Evolutionary conservation across 2,113 vertebrate genomes (phyloP).

Genomic region (Salvelinus fontinalis): DNA sequence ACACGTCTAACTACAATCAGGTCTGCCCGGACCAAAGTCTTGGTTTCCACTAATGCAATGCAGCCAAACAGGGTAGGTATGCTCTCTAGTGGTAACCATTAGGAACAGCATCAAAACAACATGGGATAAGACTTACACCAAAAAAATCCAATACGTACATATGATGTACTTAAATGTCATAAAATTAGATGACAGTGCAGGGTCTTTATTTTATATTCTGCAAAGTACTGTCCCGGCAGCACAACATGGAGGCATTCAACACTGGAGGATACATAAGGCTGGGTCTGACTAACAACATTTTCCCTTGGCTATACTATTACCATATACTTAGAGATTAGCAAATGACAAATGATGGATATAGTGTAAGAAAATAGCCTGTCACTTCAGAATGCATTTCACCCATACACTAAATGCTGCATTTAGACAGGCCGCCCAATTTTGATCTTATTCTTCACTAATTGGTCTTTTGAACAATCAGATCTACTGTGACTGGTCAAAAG

Average conservation of each 20-base stretch:
- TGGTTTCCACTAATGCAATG: neutral
- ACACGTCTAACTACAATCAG: neutral
- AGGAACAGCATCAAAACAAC: slow-evolving; percentile 7
- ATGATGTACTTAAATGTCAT: too few relatives aligned
- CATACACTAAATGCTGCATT: too few relatives aligned
- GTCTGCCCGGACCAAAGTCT: too few relatives aligned
- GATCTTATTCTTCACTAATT: too few relatives aligned
- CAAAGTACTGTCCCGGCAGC: slow-evolving; percentile 38
- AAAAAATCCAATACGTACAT: too few relatives aligned
- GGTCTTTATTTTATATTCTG: slow-evolving; percentile 59
- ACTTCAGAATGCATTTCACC: neutral
- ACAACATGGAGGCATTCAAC: slow-evolving; percentile 34
- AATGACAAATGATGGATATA: slow-evolving; percentile 29
- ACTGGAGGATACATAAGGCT: slow-evolving; percentile 46
- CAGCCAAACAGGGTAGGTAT: neutral
- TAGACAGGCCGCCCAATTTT: too few relatives aligned
- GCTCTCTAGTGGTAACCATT: slow-evolving; percentile 18
- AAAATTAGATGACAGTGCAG: slow-evolving; percentile 43
- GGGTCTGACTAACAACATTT: slow-evolving; percentile 13
- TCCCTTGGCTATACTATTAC: slow-evolving; percentile 12
- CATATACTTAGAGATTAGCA: slow-evolving; percentile 32
- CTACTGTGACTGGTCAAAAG: too few relatives aligned
- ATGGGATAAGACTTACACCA: neutral
- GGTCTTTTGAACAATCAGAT: too few relatives aligned
- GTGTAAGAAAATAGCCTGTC: slow-evolving; percentile 14